Evolutionary conservation across 2,113 vertebrate species (phyloP).

Genomic region (Sphaerodactylus townsendi): DNA sequence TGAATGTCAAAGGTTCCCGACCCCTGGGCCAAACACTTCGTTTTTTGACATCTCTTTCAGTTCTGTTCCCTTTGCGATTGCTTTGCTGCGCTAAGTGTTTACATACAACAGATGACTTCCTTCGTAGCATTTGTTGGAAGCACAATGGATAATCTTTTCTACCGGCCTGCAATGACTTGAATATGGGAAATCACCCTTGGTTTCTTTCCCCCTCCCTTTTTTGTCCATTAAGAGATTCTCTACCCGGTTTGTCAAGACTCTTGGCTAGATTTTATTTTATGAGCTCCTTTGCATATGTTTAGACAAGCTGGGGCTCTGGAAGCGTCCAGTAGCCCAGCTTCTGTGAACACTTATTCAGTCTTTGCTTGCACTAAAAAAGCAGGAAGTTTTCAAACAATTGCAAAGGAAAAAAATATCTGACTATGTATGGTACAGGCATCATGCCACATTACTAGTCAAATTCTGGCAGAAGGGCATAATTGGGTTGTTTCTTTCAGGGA

Average conservation of each 20-base stretch:
- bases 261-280: constrained; percentile 31
- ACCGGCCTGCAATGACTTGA: constrained; percentile 31
- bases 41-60: not conserved
- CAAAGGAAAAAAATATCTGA: constrained; percentile 44
- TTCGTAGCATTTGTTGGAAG: not conserved
- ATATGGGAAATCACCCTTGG: constrained; percentile 43
- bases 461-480: constrained; percentile 40
- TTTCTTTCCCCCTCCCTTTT: constrained; percentile 24
- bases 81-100: not conserved
- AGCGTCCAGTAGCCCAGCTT: constrained; percentile 27
- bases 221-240: constrained; percentile 34
- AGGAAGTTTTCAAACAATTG: constrained; percentile 42
- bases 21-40: not conserved
- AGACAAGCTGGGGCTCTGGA: constrained; percentile 29
- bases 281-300: constrained; percentile 40
- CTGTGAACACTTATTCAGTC: constrained; percentile 42
- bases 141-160: not conserved
- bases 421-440: not conserved
- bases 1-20: no score
- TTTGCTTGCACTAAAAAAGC: constrained; percentile 24
- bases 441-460: not conserved
- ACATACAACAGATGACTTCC: not conserved
- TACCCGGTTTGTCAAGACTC: constrained; percentile 44
- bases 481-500: constrained; percentile 21
- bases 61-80: not conserved